Evolutionary conservation across 1,140 invertebrate species (phyloP).

Genomic region (Neuroterus valhalla): DNA sequence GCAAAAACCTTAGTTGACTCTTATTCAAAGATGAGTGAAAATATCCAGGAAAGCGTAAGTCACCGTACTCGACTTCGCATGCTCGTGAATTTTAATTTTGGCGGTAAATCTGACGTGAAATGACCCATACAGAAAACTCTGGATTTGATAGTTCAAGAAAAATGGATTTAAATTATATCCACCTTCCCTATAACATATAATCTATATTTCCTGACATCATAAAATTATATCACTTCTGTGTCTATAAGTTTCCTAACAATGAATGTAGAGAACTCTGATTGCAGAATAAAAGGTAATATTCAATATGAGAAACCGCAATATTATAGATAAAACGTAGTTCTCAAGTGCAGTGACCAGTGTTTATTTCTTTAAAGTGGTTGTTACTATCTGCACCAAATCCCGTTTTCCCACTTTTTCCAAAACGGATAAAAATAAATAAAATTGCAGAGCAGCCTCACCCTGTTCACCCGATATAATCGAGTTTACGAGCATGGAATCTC

Average conservation of each 20-base stretch:
- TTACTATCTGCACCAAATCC: neutral
- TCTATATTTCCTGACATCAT: too few relatives aligned
- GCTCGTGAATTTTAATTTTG: too few relatives aligned
- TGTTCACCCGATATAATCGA: slow-evolving; percentile 13
- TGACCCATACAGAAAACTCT: too few relatives aligned
- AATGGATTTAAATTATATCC: too few relatives aligned
- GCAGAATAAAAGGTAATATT: neutral
- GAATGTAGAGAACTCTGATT: neutral
- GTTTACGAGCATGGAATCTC: slow-evolving; percentile 41
- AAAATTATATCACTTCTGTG: too few relatives aligned
- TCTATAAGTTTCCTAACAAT: neutral
- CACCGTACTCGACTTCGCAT: too few relatives aligned
- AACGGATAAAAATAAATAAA: neutral
- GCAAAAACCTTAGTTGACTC: too few relatives aligned
- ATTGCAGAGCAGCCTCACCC: neutral
- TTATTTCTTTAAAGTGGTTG: neutral
- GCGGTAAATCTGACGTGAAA: too few relatives aligned
- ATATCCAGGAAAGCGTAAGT: too few relatives aligned
- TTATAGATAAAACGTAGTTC: neutral
- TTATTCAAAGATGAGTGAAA: too few relatives aligned
- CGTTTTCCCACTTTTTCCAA: neutral
- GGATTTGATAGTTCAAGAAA: too few relatives aligned
- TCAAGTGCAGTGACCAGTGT: neutral
- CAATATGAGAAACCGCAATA: neutral
- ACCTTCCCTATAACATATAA: too few relatives aligned